Conservation (phyloP, 2,113 vertebrate species). For the Oncorhynchus tshawytscha region DNA sequence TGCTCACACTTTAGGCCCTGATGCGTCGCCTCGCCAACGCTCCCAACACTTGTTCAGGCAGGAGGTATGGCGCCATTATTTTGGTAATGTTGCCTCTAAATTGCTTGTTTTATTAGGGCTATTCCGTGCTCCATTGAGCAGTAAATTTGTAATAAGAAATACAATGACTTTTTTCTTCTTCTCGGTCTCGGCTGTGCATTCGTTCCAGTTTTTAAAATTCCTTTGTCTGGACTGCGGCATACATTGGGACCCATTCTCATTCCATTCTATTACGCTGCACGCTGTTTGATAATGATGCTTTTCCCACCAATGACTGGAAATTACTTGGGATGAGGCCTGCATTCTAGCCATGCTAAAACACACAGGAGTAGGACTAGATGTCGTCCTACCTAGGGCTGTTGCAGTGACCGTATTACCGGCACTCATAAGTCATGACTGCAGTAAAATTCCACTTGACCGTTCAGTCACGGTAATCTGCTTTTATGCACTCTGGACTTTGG, state of each 20-base stretch:
- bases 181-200: background rate
- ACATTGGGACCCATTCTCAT: background rate
- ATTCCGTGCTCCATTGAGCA: conserved; percentile 57
- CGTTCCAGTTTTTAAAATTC: background rate
- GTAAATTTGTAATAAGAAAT: conserved; percentile 59
- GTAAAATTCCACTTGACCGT: no score
- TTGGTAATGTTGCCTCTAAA: conserved; percentile 55
- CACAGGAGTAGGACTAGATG: no score
- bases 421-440: no score
- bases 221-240: no score
- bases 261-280: background rate
- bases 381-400: no score
- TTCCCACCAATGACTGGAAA: background rate
- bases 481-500: conserved; percentile 67
- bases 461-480: conserved; percentile 9
- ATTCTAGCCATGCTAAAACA: background rate
- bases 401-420: no score
- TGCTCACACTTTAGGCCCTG: conserved; percentile 49
- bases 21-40: conserved; percentile 30
- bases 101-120: conserved; percentile 67
- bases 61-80: conserved; percentile 58
- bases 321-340: background rate
- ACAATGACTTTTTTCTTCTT: conserved; percentile 24
- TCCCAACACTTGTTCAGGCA: conserved; percentile 31
- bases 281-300: background rate